phyloP scores from a whole-genome alignment of 2,888 invertebrate species.

The Lochmaea capreae region DNA sequence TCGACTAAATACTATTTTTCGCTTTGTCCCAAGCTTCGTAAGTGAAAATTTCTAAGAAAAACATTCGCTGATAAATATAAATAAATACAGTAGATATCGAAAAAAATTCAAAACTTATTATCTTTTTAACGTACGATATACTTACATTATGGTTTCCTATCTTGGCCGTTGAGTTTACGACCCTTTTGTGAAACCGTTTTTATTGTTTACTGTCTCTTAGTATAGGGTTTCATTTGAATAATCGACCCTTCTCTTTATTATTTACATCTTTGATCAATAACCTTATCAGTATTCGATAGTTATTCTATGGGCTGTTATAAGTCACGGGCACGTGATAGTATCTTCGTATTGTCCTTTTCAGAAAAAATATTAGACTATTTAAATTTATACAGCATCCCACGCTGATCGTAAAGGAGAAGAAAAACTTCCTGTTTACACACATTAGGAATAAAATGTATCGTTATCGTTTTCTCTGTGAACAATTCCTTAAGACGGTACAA shows the following conservation, averaged over 20 bases:
- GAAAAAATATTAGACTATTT: neutral
- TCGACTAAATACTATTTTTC: too few species aligned
- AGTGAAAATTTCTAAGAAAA: too few species aligned
- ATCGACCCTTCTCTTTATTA: slow-evolving; percentile 59
- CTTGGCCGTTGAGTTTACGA: slow-evolving; percentile 53
- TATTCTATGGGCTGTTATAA: slow-evolving; percentile 57
- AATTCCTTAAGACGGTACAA: slow-evolving; percentile 12
- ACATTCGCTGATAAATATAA: too few species aligned
- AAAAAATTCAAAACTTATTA: slow-evolving; percentile 30
- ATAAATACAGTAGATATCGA: neutral
- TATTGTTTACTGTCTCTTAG: slow-evolving; percentile 56
- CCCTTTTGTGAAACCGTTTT: slow-evolving; percentile 54
- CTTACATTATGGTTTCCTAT: slow-evolving; percentile 38
- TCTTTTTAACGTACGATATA: slow-evolving; percentile 33
- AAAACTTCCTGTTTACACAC: too few species aligned
- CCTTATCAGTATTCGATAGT: slow-evolving; percentile 56
- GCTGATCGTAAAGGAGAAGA: too few species aligned
- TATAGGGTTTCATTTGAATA: slow-evolving; percentile 58
- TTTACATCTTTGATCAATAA: slow-evolving; percentile 59
- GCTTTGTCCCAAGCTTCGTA: too few species aligned
- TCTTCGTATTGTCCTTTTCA: slow-evolving; percentile 54
- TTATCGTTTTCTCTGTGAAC: neutral
- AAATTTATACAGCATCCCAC: neutral
- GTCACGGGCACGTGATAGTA: slow-evolving; percentile 56
- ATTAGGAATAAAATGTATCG: too few species aligned